Percentiles rank a stretch among this genome's conserved stretches.
These are phyloP conservation scores for Mythimna ferrago DNA, from an alignment of 2,888 invertebrate species.

Conservation along the genomic window DNA sequence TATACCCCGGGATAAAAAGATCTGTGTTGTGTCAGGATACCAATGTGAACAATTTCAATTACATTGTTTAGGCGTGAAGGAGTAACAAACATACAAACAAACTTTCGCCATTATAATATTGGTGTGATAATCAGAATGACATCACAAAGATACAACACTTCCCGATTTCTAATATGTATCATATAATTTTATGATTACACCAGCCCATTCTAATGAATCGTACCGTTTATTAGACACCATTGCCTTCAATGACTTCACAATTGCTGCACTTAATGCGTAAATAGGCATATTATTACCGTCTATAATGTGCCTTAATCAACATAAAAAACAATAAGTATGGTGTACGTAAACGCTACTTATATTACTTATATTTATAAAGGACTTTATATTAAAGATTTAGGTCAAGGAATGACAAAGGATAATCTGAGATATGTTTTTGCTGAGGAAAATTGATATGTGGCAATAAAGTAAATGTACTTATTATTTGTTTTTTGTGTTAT, in stretches of 20 bases:
- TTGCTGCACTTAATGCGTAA: slow-evolving; percentile 56
- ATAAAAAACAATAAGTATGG: slow-evolving; percentile 56
- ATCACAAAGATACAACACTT: neutral
- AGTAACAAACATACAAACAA: too few relatives aligned
- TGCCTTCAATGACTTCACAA: slow-evolving; percentile 43
- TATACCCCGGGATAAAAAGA: too few relatives aligned
- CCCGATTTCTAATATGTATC: slow-evolving; percentile 7
- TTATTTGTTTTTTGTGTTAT: slow-evolving; percentile 31
- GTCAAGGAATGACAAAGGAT: slow-evolving; percentile 54
- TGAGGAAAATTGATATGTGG: slow-evolving; percentile 8
- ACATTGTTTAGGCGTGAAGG: too few relatives aligned
- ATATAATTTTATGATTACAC: slow-evolving; percentile 25
- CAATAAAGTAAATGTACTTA: slow-evolving; percentile 34
- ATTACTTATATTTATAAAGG: slow-evolving; percentile 37
- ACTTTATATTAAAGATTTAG: slow-evolving; percentile 41
- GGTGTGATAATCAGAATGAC: neutral
- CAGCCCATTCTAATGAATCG: slow-evolving; percentile 33
- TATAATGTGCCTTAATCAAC: slow-evolving; percentile 48
- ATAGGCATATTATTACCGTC: slow-evolving; percentile 46
- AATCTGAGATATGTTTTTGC: slow-evolving; percentile 36
- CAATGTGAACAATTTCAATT: rapidly evolving
- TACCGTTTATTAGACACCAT: slow-evolving; percentile 30
- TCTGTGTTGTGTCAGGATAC: too few relatives aligned
- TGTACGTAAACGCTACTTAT: slow-evolving; percentile 30
- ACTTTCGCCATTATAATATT: too few relatives aligned